Evolutionary conservation across 2,797 vertebrate species (phyloP), one percentile per base, ranked within the genome.

Genomic region (Chrysocyon brachyurus): DNA sequence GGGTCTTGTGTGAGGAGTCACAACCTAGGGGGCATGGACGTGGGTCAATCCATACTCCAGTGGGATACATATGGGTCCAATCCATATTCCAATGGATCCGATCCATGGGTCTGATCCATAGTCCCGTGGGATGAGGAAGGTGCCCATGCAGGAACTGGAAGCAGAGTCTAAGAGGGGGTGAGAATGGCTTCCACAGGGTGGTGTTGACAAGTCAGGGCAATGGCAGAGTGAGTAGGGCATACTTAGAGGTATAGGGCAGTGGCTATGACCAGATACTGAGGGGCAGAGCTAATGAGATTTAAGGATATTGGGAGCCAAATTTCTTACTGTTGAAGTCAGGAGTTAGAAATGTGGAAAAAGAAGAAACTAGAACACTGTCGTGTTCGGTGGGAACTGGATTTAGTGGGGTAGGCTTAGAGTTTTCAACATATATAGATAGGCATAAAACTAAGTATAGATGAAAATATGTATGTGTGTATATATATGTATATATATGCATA

Each of bases 321-420:
- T 92, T 73, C 33, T 33, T 57, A 72, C 7, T 46, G 12, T 40
- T 59, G 46, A 57, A 84, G 75, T n/a, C 46, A 2, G 31, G 26
- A 75, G 16, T 75, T 64, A 57, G n/a, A 90, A 87, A 75, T 28
- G 31, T 5, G 61, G 66, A 70, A 75, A 95, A 81, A 56, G 81
- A 82, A 26, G 61, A 93, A 82, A 46, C 26, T 16, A 17, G 33
- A 88, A 61, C 49, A 75, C 15, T 31, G 21, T 57, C 8, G 26
- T 81, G 12, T 57, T 57, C 26, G 8, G n/a, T 24, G 79, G 52
- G 33, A 68, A 59, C 40, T 70, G 63, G 52, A n/a, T 81, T 28
- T 28, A 31, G 6, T 46, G 8, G 22, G 36, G 21, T 66, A n/a
- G 82, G 77, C 28, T 87, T 19, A 68, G 17, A 26, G 26, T 52